A percentile compares a stretch with the other conserved stretches of the same genome.
Evolutionary conservation across 2,888 invertebrate species (phyloP).

Genomic region (Sarcophaga rosellei): DNA sequence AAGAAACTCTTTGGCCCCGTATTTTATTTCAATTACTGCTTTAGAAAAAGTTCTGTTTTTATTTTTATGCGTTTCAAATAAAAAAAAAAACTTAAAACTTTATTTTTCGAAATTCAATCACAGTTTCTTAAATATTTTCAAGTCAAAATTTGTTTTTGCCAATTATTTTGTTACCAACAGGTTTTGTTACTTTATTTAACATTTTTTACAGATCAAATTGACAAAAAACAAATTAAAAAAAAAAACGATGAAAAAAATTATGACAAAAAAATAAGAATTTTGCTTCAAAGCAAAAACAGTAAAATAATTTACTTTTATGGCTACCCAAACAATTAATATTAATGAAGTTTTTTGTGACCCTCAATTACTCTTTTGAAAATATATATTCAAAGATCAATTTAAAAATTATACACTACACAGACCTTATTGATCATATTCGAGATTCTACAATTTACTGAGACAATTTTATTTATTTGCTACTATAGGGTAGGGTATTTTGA

Average conservation of each 20-base stretch:
- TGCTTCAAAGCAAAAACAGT: background rate
- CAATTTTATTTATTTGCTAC: too few species aligned
- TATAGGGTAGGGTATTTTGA: too few species aligned
- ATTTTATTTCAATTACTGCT: constrained; percentile 39
- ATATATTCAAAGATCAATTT: too few species aligned
- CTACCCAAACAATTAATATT: constrained; percentile 36
- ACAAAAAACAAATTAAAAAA: background rate
- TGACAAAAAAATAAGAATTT: constrained; percentile 1
- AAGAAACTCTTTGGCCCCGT: constrained; percentile 4
- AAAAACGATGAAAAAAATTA: background rate
- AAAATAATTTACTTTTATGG: constrained; percentile 4
- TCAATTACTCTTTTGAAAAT: background rate
- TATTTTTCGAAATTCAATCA: constrained; percentile 42
- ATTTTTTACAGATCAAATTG: background rate
- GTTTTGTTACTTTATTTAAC: constrained; percentile 12
- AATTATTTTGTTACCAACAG: background rate
- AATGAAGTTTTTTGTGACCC: constrained; percentile 38
- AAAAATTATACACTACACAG: too few species aligned
- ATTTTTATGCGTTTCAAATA: background rate
- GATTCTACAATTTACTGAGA: too few species aligned
- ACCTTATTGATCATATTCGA: too few species aligned
- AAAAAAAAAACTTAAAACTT: constrained; percentile 24
- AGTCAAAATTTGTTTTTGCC: background rate
- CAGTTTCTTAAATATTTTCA: background rate
- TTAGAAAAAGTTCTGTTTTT: background rate